Evolutionary conservation across 2,888 invertebrate species (phyloP), one percentile per base, ranked within the genome.

Genomic region (Sussaba pulchella): DNA sequence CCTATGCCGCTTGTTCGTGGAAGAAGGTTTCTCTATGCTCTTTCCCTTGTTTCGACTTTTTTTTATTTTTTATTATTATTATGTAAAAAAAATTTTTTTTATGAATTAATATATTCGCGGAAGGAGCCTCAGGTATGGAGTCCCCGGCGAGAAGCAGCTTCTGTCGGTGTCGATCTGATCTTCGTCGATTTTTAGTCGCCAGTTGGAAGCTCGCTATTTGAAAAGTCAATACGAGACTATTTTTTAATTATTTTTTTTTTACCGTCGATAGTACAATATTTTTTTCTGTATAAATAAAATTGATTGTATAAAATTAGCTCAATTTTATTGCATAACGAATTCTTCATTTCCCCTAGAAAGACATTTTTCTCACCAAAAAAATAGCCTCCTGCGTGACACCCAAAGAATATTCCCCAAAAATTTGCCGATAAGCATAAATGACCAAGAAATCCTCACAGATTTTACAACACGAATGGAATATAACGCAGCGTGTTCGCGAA

Each of bases 31-130:
- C 24, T 41, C 24, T 41, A 59, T 61, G 19, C 72, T 41, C 52
- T 26, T 36, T 45, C 26, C 26, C 47, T 24, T 52, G 47, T 4
- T 24, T 52, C 43, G 26, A 63, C 14, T 31, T 4, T 45, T 9
- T 12, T 19, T 24, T 45, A 39, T 63, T 69, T 50, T 41, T 61
- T 12, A 75, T 75, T 61, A 50, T 69, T 69, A 19, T 43, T 63
- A 41, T 41, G 10, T 45, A 39, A 59, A 63, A 14, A 5, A 1
- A 39, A 6, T 6, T 10, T 45, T 54, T 71, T 59, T 74, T 50
- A 50, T 50, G 17, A 67, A 75, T 75, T 61, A 67, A 75, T 67
- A 54, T 64, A 64, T 72, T 63, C 61, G 19, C 52, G 6, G 69
- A 52, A 57, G 26, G 54, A 8, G 14, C 54, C 5, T 6, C 50